Base-by-base conservation (phyloP, 2,888 invertebrate species). In the Agrotis exclamationis region DNA sequence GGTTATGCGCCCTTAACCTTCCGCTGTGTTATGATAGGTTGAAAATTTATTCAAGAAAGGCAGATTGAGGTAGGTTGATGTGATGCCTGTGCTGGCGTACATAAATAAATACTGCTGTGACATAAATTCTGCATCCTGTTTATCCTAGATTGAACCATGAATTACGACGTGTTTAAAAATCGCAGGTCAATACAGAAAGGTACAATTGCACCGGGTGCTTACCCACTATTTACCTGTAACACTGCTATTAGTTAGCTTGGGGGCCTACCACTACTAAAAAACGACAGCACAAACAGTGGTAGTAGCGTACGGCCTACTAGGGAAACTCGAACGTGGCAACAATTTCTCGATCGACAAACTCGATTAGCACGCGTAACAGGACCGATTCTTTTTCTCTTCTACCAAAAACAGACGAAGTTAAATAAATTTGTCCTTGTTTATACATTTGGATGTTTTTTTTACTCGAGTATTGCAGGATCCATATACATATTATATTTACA, bases 231-330 rank as follows among this genome's bases (percentile, higher is more conserved):
- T 89, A 85, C 80, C 80, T 77, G 82, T 81, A 84, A 81, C 83
- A 84, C 72, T 83, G 86, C 85, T 86, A 88, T 89, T 88, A 88
- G 82, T 86, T 83, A 80, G 80, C 86, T 84, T 74, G 77, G 62
- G 83, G 82, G 85, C 64, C 73, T 78, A 77, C 70, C 72, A 79
- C 59, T 57, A 67, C 70, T 70, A 79, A 80, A 84, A 86, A 86
- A 85, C 70, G 70, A 86, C 73, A 60, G 75, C 57, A n/a, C 56
- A 70, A 74, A 72, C 68, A 59, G 60, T 76, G 63, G 67, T 70
- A 70, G 70, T 80, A 63, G 63, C 59, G 72, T 74, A 57, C 22
- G 9, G 16, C 20, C 16, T 68, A 84, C 83, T 67, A 67, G 0
- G 53, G 22, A 7, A 73, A 75, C 76, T 79, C 76, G 76, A 79